These are phyloP conservation scores for Sphinx pinastri DNA, from an alignment of 2,888 invertebrate genomes.

Conservation along the genomic window DNA sequence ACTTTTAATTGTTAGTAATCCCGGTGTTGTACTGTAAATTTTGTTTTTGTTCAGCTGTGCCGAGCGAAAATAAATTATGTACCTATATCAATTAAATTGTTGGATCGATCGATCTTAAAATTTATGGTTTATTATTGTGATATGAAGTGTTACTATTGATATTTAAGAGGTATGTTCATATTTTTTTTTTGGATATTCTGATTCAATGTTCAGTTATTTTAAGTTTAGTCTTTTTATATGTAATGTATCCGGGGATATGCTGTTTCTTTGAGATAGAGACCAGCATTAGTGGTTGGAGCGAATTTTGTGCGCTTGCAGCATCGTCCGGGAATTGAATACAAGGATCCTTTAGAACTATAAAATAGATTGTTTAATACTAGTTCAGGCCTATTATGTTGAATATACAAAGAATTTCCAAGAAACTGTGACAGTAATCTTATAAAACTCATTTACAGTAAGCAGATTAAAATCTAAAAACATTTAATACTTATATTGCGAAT, in stretches of 20 bases:
- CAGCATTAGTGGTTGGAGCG: too few species aligned
- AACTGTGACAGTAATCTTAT: too few species aligned
- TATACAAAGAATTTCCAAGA: too few species aligned
- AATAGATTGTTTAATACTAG: too few species aligned
- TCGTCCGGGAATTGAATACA: too few species aligned
- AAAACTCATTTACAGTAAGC: not conserved
- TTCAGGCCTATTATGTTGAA: too few species aligned
- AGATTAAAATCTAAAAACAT: not conserved
- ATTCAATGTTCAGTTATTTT: too few species aligned
- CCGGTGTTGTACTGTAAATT: constrained; percentile 61
- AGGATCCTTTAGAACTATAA: too few species aligned
- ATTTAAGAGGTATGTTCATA: constrained; percentile 2
- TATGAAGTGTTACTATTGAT: not conserved
- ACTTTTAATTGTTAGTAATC: constrained; percentile 79
- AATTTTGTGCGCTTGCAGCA: too few species aligned
- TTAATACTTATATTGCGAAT: not conserved
- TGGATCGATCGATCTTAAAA: constrained; percentile 27
- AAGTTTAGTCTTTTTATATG: not conserved
- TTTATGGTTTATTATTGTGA: constrained; percentile 23
- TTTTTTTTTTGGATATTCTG: too few species aligned
- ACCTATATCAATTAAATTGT: constrained; percentile 37
- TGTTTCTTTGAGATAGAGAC: too few species aligned
- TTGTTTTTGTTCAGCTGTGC: constrained; percentile 43
- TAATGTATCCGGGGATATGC: not conserved
- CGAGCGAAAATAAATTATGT: constrained; percentile 33